Base-by-base conservation (phyloP, 2,797 vertebrate genomes). In the Poliocrania exsul region DNA sequence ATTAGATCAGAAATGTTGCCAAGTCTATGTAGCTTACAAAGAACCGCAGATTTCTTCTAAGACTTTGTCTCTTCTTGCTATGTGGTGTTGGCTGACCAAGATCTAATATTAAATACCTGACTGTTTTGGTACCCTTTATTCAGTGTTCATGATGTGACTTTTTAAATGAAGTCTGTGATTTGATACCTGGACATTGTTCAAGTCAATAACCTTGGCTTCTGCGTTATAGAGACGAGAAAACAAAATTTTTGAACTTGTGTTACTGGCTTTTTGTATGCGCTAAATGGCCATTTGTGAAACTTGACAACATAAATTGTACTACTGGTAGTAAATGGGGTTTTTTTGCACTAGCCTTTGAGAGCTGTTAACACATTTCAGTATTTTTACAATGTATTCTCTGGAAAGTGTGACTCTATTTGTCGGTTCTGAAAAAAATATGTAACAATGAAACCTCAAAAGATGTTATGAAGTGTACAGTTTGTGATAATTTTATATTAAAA, bases 401-500 rank as follows among this genome's bases (percentile, higher is more conserved):
- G 97, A 97, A 97, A 96, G 92, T 93, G 98, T 98, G 97, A 98
- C 98, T 92, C 93, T 98, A 97, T 97, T 97, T 98, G 98, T 98
- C 97, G 95, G 95, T 98, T 97, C 95, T 94, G 95, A 95, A 98
- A 96, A 98, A 85, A 98, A 97, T 93, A 96, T 96, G 96, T 98
- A 97, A 98, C 98, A 98, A 98, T 95, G 97, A 97, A 97, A 98
- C 98, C 98, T 98, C 98, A 98, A 97, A 84, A 97, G 96, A 95
- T 97, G 98, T 99, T 98, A 98, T 97, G 97, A 98, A 98, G 98
- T 99, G 98, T 99, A 99, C 98, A 99, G 98, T 99, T 99, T 99
- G 98, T 99, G 98, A 99, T 99, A 99, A 99, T 99, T 99, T 99
- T 99, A 98, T 99, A 96, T 96, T 92, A 98, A 98, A 96, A 97